A percentile compares a stretch with the other conserved stretches of the same genome.
Conservation (phyloP, 2,797 vertebrate species). For the Ceryle rudis region DNA sequence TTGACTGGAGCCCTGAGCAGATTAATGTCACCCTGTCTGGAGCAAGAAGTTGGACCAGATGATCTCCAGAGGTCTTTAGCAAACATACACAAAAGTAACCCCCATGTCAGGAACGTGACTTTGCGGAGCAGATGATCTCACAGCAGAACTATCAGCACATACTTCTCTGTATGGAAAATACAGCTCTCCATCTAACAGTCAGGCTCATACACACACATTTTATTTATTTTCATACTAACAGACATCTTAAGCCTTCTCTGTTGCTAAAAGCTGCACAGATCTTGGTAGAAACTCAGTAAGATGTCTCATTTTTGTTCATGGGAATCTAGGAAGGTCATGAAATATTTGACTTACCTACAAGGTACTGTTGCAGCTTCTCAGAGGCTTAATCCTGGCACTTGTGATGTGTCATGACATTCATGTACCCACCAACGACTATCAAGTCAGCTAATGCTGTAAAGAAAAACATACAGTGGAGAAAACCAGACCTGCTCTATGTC, state of each 20-base stretch:
- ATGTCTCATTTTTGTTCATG: neutral
- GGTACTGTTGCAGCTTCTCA: neutral
- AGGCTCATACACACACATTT: fast-evolving
- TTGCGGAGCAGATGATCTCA: neutral
- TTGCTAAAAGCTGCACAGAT: neutral
- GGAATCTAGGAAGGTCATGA: neutral
- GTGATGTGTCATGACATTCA: neutral
- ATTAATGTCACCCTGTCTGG: neutral
- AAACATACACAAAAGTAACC: neutral
- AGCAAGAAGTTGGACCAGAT: neutral
- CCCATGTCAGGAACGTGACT: neutral
- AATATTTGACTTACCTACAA: neutral
- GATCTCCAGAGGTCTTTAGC: neutral
- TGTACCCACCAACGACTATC: neutral
- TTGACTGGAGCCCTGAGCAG: neutral
- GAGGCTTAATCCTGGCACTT: neutral
- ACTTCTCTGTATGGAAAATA: neutral
- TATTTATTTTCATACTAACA: neutral
- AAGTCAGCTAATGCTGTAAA: neutral
- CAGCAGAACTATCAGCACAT: neutral
- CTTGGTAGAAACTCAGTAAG: neutral
- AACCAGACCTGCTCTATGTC: neutral
- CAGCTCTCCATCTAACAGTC: neutral
- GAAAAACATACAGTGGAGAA: neutral
- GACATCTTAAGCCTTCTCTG: neutral